These are phyloP conservation scores for Cariama cristata DNA, from an alignment of 2,113 vertebrate species.

Conservation along the genomic window DNA sequence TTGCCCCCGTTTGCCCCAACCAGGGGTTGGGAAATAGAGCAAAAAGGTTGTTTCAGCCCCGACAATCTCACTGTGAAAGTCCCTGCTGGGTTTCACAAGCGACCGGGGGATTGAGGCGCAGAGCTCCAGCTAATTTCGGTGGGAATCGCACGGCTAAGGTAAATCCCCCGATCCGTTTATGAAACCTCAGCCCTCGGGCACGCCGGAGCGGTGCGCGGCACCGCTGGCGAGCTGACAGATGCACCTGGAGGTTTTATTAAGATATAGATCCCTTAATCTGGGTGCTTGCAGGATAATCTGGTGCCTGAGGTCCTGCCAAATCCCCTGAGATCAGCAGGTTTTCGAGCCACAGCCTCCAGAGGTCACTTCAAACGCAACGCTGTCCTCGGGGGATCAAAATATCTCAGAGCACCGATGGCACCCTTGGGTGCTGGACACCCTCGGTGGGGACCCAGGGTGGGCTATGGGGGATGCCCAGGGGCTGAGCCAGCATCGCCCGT, in stretches of 20 bases:
- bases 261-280: constrained; percentile 27
- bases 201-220: neutral
- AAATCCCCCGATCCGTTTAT: neutral
- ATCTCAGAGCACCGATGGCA: fast-evolving
- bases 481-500: fast-evolving
- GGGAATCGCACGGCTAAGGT: neutral
- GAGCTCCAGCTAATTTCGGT: neutral
- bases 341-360: neutral
- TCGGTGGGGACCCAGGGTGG: fast-evolving
- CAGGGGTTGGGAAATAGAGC: neutral
- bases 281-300: constrained; percentile 13
- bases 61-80: fast-evolving
- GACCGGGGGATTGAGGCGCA: fast-evolving
- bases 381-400: neutral
- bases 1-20: neutral
- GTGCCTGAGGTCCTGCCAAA: constrained; percentile 9
- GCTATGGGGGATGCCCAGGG: neutral
- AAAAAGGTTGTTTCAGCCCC: neutral
- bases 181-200: neutral
- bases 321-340: constrained; percentile 29
- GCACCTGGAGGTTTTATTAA: constrained; percentile 2
- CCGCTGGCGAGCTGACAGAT: neutral
- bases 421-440: neutral
- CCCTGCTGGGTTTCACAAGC: neutral
- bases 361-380: constrained; percentile 24